phyloP scores from a whole-genome alignment of 2,888 invertebrate genomes.

The Orthosia incerta region DNA sequence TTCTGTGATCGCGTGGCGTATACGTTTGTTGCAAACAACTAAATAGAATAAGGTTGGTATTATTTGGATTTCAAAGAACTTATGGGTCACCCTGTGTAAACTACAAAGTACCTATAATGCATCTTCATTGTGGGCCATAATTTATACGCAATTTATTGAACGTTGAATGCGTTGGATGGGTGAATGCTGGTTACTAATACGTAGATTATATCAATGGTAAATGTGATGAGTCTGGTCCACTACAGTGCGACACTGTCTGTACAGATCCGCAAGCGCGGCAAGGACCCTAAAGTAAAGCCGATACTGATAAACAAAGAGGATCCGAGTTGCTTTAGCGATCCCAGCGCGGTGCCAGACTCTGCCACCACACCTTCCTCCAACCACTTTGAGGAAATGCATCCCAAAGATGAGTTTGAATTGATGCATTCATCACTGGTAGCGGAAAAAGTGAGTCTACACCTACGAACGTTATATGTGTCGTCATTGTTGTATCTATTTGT shows the following conservation, averaged over 20 bases:
- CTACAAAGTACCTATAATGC: background rate
- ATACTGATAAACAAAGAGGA: conserved; percentile 94
- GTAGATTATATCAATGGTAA: conserved; percentile 22
- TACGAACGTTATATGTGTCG: conserved; percentile 55
- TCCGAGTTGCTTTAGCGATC: conserved; percentile 90
- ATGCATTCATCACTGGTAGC: conserved; percentile 83
- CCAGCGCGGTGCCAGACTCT: conserved; percentile 84
- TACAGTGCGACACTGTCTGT: conserved; percentile 71
- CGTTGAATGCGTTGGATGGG: conserved; percentile 21
- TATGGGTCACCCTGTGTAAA: conserved; percentile 2
- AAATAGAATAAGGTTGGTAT: background rate
- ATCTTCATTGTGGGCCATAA: background rate
- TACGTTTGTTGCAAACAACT: background rate
- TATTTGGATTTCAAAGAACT: background rate
- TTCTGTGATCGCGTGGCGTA: background rate
- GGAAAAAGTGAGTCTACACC: conserved; percentile 87
- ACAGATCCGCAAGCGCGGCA: conserved; percentile 93
- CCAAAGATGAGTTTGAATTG: conserved; percentile 94
- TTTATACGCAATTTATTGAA: background rate
- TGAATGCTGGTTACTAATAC: conserved; percentile 28
- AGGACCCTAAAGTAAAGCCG: conserved; percentile 93
- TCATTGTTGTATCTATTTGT: conserved; percentile 52
- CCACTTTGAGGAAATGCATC: conserved; percentile 95
- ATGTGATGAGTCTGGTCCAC: conserved; percentile 38
- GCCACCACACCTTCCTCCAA: conserved; percentile 87